Base-by-base conservation (phyloP, 2,797 vertebrate genomes). In the Smutsia gigantea region DNA sequence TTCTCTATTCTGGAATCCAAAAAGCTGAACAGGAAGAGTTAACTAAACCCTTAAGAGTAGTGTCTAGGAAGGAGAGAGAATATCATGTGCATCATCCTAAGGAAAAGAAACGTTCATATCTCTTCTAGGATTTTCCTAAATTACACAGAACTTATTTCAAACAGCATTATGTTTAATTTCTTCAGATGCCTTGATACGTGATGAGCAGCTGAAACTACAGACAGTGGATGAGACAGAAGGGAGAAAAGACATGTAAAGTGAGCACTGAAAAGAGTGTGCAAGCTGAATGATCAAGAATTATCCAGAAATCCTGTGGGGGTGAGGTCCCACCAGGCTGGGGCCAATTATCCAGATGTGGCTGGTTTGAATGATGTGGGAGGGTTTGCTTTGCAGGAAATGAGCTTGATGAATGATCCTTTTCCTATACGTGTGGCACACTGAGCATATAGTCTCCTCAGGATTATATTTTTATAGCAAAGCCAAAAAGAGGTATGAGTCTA, bases 381-480 rank as follows among this genome's bases (percentile, higher is more conserved):
- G 17, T 93, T 89, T 68, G 23, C 72, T 63, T 85, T 90, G 51
- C 25, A 78, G 93, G 93, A 90, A 92, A 92, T 63, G 37, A 90
- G 23, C 55, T 94, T 96, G 87, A 96, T 86, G 89, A 95, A 92
- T 84, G 66, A 87, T 95, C 9, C 19, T 90, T 96, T 92, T 90
- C 61, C 69, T 86, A 75, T 85, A 21, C n/a, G 57, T 49, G 82
- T 91, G 57, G 19, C 72, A 68, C 55, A 94, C 72, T 74, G 84
- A 95, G 59, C 37, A 68, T 23, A 81, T 86, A 79, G 59, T 96
- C 42, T 68, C 93, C 42, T 72, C 55, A 82, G 59, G 61, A 93
- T 94, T 97, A 89, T 97, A 55, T 86, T 83, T 96, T 93, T 90
- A 90, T 25, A 90, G 74, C 19, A 96, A 97, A 89, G 31, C 59